Evolutionary conservation across 2,888 invertebrate genomes (phyloP).

Genomic region (Heliconius ismenius): DNA sequence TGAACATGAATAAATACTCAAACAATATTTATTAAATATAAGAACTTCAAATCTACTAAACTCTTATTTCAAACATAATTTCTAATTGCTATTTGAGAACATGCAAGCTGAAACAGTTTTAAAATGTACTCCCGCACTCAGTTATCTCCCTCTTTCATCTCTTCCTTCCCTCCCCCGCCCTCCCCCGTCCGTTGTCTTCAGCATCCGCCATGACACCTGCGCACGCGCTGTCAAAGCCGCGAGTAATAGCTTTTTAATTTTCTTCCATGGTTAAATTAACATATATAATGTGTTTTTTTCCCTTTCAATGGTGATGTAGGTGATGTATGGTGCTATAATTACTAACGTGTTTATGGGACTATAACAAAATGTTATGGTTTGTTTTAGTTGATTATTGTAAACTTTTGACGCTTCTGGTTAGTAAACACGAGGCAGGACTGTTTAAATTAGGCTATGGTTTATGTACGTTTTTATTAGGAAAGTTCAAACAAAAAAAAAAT

Average conservation of each 20-base stretch:
- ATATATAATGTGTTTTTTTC: constrained; percentile 65
- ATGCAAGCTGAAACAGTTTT: neutral
- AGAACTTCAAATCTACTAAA: neutral
- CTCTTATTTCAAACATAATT: neutral
- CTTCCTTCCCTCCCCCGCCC: constrained; percentile 14
- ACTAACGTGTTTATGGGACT: constrained; percentile 38
- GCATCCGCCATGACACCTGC: constrained; percentile 80
- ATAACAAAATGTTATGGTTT: constrained; percentile 39
- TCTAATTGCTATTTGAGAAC: constrained; percentile 14
- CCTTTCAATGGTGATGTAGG: constrained; percentile 58
- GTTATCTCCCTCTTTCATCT: constrained; percentile 3
- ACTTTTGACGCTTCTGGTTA: constrained; percentile 19
- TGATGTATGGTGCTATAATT: constrained; percentile 56
- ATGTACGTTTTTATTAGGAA: neutral
- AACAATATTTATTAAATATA: neutral
- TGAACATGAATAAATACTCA: neutral
- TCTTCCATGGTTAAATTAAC: constrained; percentile 56
- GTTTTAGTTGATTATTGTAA: constrained; percentile 29
- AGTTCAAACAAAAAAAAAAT: neutral
- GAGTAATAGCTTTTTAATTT: constrained; percentile 76
- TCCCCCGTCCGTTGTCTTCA: constrained; percentile 55
- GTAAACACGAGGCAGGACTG: neutral
- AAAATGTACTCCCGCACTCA: constrained; percentile 1
- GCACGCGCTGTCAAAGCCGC: constrained; percentile 57
- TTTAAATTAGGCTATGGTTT: neutral